Percentiles rank a stretch among this genome's conserved stretches.
Evolutionary conservation across 2,113 vertebrate species (phyloP).

Genomic region (Apodemus speciosus): DNA sequence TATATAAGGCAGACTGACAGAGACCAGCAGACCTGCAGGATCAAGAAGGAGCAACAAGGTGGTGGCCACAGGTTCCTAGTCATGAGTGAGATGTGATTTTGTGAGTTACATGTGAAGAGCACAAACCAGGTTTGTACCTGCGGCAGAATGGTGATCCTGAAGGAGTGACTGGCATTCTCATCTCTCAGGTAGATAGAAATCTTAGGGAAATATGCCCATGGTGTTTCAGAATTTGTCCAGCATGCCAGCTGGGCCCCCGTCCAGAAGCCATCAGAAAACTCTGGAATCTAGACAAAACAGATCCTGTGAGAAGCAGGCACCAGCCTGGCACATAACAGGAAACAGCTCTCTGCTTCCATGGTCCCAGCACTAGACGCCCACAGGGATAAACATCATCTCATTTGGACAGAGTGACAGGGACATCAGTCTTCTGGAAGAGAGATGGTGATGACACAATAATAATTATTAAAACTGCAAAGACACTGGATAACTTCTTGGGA

Average conservation of each 20-base stretch:
- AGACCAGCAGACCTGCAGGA: neutral
- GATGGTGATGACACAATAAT: rapidly evolving
- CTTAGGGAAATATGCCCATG: slow-evolving; percentile 95
- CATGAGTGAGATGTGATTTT: rapidly evolving
- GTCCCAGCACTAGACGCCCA: neutral
- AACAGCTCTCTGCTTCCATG: neutral
- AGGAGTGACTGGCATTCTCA: slow-evolving; percentile 93
- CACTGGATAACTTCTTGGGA: neutral
- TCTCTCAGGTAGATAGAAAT: slow-evolving; percentile 95
- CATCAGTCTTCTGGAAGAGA: neutral
- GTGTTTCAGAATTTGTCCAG: slow-evolving; percentile 92
- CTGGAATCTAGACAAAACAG: slow-evolving; percentile 87
- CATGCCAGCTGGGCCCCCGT: slow-evolving; percentile 94
- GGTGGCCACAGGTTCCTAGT: rapidly evolving
- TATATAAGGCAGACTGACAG: rapidly evolving
- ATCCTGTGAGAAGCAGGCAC: neutral
- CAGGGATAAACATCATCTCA: neutral
- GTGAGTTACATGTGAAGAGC: rapidly evolving
- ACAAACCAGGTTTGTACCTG: slow-evolving; percentile 85
- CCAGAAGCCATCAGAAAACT: slow-evolving; percentile 96
- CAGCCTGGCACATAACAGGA: neutral
- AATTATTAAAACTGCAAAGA: rapidly evolving
- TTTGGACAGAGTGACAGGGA: neutral
- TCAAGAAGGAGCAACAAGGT: rapidly evolving
- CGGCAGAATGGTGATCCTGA: slow-evolving; percentile 94